Base-by-base conservation (phyloP, 1,140 invertebrate genomes). In the Drosophila baimaii region DNA sequence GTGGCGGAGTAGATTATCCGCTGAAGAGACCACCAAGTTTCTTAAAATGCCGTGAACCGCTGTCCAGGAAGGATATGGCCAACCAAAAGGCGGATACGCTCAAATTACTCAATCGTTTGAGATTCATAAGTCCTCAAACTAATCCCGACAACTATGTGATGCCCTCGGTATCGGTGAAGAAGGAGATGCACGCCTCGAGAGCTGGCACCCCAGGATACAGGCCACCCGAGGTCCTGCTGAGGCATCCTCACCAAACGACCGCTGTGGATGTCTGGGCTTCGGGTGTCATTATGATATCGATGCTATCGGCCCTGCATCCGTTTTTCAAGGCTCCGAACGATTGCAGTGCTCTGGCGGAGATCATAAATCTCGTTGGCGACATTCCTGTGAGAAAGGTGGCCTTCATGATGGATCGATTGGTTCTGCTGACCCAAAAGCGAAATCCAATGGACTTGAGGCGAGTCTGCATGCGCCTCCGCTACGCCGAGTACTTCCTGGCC, bases 241-340 rank as follows among this genome's bases (percentile, higher is more conserved):
- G 96, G 78, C 94, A 94, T 92, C 93, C 93, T 3, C 90, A 94
- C 35, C 97, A 98, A 93, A 95, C 95, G 7, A 93, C 93, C 93
- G 96, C 96, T 71, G 95, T 98, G 68, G 97, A 98, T 93, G 94
- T 98, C 62, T 98, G 97, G 97, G 96, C 97, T 46, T 95, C 95
- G 47, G 97, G 97, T 19, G 95, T 98, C 2, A 97, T 98, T 71
- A 94, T 98, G 86, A 92, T 97, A 2, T 96, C 95, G 55, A 94
- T 97, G 65, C 92, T 98, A 3, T 96, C 95, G 84, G 94, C 95
- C 17, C 94, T 96, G 13, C 97, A 97, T 93, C 96, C 96, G 25
- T 97, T 98, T 91, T 97, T 98, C 91, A 94, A 95, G 70, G 95
- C 96, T n/a, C 94, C 95, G 35, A 96, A 97, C 92, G 97, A 97